These are phyloP conservation scores for Eilema sororculum DNA, from an alignment of 2,888 invertebrate species.

Conservation along the genomic window DNA sequence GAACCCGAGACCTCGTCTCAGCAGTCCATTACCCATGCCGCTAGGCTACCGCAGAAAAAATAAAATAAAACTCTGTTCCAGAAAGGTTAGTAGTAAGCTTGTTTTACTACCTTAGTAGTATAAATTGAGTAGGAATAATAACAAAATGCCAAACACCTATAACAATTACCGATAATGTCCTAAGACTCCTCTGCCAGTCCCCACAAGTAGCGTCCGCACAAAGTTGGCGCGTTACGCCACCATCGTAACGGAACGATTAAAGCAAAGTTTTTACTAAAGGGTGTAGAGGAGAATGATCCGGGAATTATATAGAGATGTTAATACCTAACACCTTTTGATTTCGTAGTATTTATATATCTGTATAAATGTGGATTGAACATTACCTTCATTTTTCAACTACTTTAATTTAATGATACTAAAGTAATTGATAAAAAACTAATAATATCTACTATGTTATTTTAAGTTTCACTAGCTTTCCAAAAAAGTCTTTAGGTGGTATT, in stretches of 20 bases:
- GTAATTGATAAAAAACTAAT: too few relatives aligned
- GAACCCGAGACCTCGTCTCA: too few relatives aligned
- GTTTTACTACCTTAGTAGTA: neutral
- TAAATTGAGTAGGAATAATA: neutral
- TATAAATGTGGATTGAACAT: too few relatives aligned
- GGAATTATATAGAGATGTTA: slow-evolving; percentile 63
- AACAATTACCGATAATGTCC: slow-evolving; percentile 40
- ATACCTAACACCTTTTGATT: slow-evolving; percentile 27
- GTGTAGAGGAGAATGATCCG: slow-evolving; percentile 59
- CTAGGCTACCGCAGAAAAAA: too few relatives aligned
- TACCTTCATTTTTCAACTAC: too few relatives aligned
- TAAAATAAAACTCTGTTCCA: too few relatives aligned
- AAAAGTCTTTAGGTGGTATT: too few relatives aligned
- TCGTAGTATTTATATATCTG: neutral
- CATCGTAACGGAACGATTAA: slow-evolving; percentile 82
- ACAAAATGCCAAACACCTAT: slow-evolving; percentile 17
- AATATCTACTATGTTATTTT: too few relatives aligned
- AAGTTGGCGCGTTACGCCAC: slow-evolving; percentile 78
- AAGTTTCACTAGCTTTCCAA: too few relatives aligned
- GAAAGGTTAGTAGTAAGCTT: neutral
- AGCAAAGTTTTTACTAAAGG: slow-evolving; percentile 81
- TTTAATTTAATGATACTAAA: too few relatives aligned
- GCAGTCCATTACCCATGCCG: too few relatives aligned
- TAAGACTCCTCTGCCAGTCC: slow-evolving; percentile 6
- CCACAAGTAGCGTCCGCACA: slow-evolving; percentile 51